Percentiles rank a stretch among this genome's conserved stretches.
phyloP scores from a whole-genome alignment of 2,888 invertebrate species.

The Sturmia bella region DNA sequence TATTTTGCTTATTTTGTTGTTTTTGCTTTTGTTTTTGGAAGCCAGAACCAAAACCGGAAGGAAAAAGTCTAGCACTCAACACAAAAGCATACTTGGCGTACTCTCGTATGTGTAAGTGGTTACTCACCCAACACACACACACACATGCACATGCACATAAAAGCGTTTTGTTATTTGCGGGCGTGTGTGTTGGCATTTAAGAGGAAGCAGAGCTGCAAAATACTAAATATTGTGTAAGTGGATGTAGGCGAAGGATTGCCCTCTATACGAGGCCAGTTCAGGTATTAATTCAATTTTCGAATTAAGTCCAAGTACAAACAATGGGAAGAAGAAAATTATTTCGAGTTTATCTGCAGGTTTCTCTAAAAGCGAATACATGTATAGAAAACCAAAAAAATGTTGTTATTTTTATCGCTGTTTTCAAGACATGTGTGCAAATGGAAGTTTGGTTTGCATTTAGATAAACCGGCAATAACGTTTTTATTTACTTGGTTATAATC shows the following conservation, averaged over 20 bases:
- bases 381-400: no score
- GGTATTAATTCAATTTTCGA: no score
- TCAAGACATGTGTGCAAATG: no score
- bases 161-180: conserved; percentile 7
- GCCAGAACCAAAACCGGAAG: conserved; percentile 65
- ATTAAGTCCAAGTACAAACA: no score
- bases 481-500: no score
- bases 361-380: no score
- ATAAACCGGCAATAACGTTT: no score
- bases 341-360: no score
- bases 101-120: conserved; percentile 36
- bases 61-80: conserved; percentile 69
- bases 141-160: neutral
- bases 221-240: conserved; percentile 13
- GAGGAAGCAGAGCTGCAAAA: conserved; percentile 17
- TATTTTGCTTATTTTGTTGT: conserved; percentile 31
- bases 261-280: neutral
- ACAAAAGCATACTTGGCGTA: conserved; percentile 63
- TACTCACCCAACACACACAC: no score
- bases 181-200: neutral
- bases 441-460: no score
- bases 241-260: conserved; percentile 25
- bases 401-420: no score
- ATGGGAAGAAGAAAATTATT: no score
- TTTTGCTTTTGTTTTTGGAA: conserved; percentile 22